These are phyloP conservation scores for Hofmannophila pseudospretella DNA, from an alignment of 2,888 invertebrate species.

Conservation along the genomic window DNA sequence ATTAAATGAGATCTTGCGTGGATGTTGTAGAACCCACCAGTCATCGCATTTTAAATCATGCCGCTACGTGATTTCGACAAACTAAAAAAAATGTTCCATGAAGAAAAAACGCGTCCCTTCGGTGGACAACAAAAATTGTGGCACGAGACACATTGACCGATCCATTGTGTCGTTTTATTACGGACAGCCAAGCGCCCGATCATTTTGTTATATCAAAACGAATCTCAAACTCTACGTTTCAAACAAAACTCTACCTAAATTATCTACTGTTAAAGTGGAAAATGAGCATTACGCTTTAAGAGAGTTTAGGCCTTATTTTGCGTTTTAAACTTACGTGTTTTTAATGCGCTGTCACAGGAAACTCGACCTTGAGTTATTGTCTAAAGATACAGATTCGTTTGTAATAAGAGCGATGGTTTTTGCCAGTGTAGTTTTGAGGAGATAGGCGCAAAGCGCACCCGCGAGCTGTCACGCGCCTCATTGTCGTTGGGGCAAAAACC, in stretches of 20 bases:
- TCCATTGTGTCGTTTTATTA: constrained; percentile 61
- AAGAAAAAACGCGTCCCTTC: constrained; percentile 39
- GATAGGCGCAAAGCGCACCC: constrained; percentile 59
- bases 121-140: constrained; percentile 52
- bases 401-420: constrained; percentile 32
- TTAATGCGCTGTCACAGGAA: constrained; percentile 7
- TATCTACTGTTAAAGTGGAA: constrained; percentile 2
- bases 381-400: constrained; percentile 17
- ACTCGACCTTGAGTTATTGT: constrained; percentile 12
- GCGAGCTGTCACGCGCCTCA: constrained; percentile 68
- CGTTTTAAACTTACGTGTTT: background rate
- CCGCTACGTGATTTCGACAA: constrained; percentile 44
- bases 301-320: background rate
- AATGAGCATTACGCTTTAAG: background rate
- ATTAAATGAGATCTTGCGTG: constrained; percentile 15
- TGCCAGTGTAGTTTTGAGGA: constrained; percentile 32
- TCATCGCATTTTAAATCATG: constrained; percentile 38
- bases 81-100: constrained; percentile 40
- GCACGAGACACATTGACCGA: constrained; percentile 70
- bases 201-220: constrained; percentile 53
- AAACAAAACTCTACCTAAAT: constrained; percentile 9
- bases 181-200: constrained; percentile 38
- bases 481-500: constrained; percentile 51
- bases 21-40: constrained; percentile 6
- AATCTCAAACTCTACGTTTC: constrained; percentile 20